Evolutionary conservation across 2,888 invertebrate genomes (phyloP).

Genomic region (Stenolophus ochropezus): DNA sequence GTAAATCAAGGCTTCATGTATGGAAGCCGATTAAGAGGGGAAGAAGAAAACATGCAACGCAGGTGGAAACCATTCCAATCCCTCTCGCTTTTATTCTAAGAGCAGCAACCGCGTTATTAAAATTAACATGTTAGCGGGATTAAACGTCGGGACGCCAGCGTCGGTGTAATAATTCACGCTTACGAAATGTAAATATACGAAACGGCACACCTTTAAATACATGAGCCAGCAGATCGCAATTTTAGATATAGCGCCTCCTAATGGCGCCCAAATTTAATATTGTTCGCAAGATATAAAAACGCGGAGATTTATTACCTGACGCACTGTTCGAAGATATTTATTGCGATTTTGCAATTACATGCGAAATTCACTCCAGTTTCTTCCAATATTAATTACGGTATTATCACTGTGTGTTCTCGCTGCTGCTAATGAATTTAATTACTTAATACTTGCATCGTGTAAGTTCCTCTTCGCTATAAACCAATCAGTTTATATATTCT

Average conservation of each 20-base stretch:
- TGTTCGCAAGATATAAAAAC: constrained; percentile 66
- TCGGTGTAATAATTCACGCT: constrained; percentile 59
- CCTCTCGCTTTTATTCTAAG: constrained; percentile 26
- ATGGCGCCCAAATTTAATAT: constrained; percentile 67
- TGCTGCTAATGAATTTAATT: too few species aligned
- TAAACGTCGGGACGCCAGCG: constrained; percentile 39
- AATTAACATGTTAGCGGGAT: constrained; percentile 59
- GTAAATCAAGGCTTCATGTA: neutral
- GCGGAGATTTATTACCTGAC: constrained; percentile 68
- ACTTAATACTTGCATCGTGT: too few species aligned
- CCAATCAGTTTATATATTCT: too few species aligned
- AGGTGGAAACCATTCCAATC: constrained; percentile 29
- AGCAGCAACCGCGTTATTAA: constrained; percentile 54
- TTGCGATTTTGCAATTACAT: constrained; percentile 55
- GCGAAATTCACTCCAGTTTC: neutral
- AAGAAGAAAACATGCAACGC: constrained; percentile 29
- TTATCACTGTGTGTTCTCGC: too few species aligned
- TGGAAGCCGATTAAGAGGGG: neutral
- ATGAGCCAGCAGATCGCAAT: constrained; percentile 64
- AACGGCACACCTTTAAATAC: constrained; percentile 48
- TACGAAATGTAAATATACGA: constrained; percentile 59
- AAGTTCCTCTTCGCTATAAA: too few species aligned
- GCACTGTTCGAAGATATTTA: constrained; percentile 67
- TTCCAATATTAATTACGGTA: neutral
- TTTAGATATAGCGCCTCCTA: constrained; percentile 65